phyloP scores from a whole-genome alignment of 2,797 vertebrate species.

The Peromyscus attwateri region DNA sequence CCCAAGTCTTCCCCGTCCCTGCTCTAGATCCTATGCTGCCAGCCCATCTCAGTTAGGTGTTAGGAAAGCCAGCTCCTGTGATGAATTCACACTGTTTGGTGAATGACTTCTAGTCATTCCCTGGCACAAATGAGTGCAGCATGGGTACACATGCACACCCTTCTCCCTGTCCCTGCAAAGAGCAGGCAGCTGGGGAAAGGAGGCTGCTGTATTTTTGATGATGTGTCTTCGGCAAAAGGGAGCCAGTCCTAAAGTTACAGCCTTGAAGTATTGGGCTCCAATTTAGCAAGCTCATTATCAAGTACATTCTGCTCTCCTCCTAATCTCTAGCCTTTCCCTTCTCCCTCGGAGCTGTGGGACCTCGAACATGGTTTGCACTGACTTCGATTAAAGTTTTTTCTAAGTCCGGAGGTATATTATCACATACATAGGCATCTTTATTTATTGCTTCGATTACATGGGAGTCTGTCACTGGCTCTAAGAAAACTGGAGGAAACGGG shows the following conservation, averaged over 20 bases:
- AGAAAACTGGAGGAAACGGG: background rate
- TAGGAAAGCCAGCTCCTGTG: conserved; percentile 38
- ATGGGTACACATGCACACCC: background rate
- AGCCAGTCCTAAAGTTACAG: background rate
- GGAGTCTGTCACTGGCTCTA: conserved; percentile 33
- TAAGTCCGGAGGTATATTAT: background rate
- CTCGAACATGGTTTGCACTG: background rate
- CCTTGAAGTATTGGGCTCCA: background rate
- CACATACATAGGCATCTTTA: background rate
- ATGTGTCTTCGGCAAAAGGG: conserved; percentile 31
- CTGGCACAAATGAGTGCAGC: background rate
- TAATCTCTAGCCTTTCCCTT: background rate
- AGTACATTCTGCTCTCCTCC: conserved; percentile 3
- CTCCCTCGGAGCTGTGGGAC: background rate
- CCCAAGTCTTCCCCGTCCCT: conserved; percentile 14
- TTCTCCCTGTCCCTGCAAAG: conserved; percentile 25
- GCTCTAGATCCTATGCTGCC: background rate
- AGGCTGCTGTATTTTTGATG: background rate
- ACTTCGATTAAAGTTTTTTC: conserved; percentile 17
- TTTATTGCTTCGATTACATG: background rate
- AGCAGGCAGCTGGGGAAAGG: background rate
- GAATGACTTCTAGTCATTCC: conserved; percentile 28
- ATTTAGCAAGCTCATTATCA: conserved; percentile 27
- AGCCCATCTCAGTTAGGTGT: conserved; percentile 17
- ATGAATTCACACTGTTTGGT: conserved; percentile 49